Conservation (phyloP, 2,888 invertebrate species). For the Ashinkailepas kermadecensis region DNA sequence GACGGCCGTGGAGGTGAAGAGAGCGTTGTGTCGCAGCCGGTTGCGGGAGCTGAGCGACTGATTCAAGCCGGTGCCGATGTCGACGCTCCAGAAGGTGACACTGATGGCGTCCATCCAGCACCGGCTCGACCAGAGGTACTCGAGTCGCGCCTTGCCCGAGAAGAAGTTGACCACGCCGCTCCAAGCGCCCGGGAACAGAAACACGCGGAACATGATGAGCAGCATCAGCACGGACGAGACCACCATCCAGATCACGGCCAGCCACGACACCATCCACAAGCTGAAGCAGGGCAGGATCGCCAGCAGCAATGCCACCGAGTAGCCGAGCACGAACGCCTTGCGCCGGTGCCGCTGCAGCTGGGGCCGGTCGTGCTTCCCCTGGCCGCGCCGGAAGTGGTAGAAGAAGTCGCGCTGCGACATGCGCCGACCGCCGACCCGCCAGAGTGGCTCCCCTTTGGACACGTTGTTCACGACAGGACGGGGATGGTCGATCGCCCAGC, state of each 20-base stretch:
- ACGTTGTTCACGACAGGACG: background rate
- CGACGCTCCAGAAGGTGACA: background rate
- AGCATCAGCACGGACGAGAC: background rate
- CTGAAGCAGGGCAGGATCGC: constrained; percentile 2
- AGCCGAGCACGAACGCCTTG: background rate
- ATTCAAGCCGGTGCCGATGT: background rate
- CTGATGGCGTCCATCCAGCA: background rate
- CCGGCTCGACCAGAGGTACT: background rate
- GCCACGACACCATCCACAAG: background rate
- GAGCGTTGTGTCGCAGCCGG: background rate
- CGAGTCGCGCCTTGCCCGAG: background rate
- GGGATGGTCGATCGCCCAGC: background rate
- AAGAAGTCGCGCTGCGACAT: background rate
- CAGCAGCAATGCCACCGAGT: background rate
- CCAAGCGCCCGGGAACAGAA: background rate
- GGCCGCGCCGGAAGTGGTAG: background rate
- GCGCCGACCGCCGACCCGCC: background rate
- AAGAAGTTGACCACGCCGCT: background rate
- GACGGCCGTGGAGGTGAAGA: background rate
- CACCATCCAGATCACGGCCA: background rate
- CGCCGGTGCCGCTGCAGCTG: background rate
- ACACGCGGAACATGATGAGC: background rate
- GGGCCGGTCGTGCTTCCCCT: background rate
- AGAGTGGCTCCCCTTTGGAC: background rate
- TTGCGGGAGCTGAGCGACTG: background rate